Conservation (phyloP, 2,888 invertebrate species). For the Eurytoma adleriae region DNA sequence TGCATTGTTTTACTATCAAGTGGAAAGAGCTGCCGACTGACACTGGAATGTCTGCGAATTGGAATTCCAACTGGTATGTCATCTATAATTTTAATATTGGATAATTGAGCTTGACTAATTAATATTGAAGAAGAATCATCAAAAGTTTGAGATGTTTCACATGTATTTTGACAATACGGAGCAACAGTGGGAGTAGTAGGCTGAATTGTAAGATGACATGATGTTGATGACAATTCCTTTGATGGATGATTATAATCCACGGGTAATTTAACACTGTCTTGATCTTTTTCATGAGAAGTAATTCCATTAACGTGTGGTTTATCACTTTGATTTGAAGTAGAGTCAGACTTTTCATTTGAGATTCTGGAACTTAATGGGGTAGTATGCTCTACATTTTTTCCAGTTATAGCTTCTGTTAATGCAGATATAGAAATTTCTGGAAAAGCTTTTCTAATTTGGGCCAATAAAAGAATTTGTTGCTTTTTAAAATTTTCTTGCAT, state of each 20-base stretch:
- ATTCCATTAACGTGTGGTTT: conserved; percentile 54
- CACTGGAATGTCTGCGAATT: conserved; percentile 61
- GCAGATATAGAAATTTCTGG: conserved; percentile 64
- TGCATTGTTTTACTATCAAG: conserved; percentile 65
- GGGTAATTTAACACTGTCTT: conserved; percentile 54
- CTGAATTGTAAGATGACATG: conserved; percentile 35
- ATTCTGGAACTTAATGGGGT: conserved; percentile 31
- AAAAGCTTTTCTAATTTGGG: conserved; percentile 74
- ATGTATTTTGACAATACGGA: conserved; percentile 33
- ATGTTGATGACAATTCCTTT: conserved; percentile 48
- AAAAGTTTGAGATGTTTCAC: conserved; percentile 31
- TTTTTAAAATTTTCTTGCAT: conserved; percentile 82
- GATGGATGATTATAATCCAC: conserved; percentile 58
- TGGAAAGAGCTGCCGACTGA: conserved; percentile 70
- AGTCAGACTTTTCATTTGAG: conserved; percentile 12
- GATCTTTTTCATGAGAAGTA: conserved; percentile 32
- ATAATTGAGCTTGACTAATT: conserved; percentile 25
- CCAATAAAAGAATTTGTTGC: conserved; percentile 80
- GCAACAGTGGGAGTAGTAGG: conserved; percentile 33
- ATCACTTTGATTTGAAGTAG: not conserved
- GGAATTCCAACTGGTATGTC: conserved; percentile 56
- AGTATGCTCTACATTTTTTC: conserved; percentile 55
- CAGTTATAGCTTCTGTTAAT: conserved; percentile 51
- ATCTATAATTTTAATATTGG: conserved; percentile 52
- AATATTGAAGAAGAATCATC: conserved; percentile 22